These are phyloP conservation scores for Caenorhabditis sp. DNA, from an alignment of 2,888 invertebrate genomes.

Conservation along the genomic window DNA sequence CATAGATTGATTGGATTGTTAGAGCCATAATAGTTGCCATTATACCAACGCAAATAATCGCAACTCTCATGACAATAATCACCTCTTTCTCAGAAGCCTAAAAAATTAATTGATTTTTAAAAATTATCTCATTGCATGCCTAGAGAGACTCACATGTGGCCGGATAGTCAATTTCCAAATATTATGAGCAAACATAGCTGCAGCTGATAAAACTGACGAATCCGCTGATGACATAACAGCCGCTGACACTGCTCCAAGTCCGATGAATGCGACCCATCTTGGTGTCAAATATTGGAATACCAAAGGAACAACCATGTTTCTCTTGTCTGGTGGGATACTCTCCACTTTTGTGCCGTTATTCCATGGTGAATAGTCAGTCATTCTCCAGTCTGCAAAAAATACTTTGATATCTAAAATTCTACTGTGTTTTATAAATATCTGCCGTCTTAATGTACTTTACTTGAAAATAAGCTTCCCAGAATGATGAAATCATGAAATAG, in stretches of 20 bases:
- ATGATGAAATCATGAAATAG: too few relatives aligned
- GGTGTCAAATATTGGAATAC: conserved; percentile 93
- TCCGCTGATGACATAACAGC: conserved; percentile 99
- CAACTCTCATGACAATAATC: conserved; percentile 84
- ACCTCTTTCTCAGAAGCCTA: conserved; percentile 96
- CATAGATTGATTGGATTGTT: conserved; percentile 95
- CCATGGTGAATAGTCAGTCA: conserved; percentile 79
- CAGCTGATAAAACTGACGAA: conserved; percentile 95
- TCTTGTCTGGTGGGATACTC: conserved; percentile 75
- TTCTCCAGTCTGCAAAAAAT: conserved; percentile 84
- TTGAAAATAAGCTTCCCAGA: too few relatives aligned
- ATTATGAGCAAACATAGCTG: conserved; percentile 98
- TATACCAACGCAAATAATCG: conserved; percentile 89
- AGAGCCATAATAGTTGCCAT: conserved; percentile 94
- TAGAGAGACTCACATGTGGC: conserved; percentile 80
- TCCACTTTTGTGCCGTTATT: conserved; percentile 67
- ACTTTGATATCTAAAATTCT: too few relatives aligned
- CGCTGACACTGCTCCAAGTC: conserved; percentile 95
- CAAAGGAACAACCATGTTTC: conserved; percentile 94
- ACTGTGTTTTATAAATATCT: too few relatives aligned
- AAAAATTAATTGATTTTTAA: conserved; percentile 23
- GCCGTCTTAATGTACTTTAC: too few relatives aligned
- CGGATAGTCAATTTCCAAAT: conserved; percentile 96
- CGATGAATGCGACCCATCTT: conserved; percentile 93
- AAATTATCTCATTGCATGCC: neutral